Percentiles rank a stretch among this genome's conserved stretches.
Conservation (phyloP, 92 coral and sea anemone species). For the Muricea muricata region DNA sequence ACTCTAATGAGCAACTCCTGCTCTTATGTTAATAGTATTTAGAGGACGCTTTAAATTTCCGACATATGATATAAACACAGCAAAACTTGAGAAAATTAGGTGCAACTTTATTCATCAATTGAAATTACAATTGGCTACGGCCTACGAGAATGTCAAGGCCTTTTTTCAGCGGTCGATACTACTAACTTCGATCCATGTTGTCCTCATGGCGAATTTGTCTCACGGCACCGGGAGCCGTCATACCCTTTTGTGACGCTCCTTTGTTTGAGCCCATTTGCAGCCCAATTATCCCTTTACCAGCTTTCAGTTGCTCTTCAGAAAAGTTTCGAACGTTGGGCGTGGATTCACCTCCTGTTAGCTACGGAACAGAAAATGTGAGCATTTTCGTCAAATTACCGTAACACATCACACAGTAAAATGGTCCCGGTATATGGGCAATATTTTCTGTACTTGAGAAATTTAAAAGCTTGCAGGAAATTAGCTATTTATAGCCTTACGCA, state of each 20-base stretch:
- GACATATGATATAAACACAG: too few species aligned
- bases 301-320: conserved; percentile 76
- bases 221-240: not conserved
- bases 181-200: not conserved
- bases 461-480: too few species aligned
- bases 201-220: not conserved
- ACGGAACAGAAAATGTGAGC: not conserved
- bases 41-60: too few species aligned
- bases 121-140: not conserved
- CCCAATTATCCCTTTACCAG: conserved; percentile 70
- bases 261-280: conserved; percentile 85
- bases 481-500: too few species aligned
- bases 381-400: not conserved
- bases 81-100: conserved; percentile 76
- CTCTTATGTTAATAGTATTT: too few species aligned
- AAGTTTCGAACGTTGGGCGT: conserved; percentile 69
- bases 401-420: too few species aligned
- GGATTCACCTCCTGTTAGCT: conserved; percentile 60
- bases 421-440: not conserved
- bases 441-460: too few species aligned
- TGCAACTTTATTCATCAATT: not conserved
- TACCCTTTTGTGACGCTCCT: conserved; percentile 76
- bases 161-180: not conserved
- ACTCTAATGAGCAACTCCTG: too few species aligned
- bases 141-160: not conserved